Evolutionary conservation across 2,113 vertebrate species (phyloP).

Genomic region (Pavo muticus): DNA sequence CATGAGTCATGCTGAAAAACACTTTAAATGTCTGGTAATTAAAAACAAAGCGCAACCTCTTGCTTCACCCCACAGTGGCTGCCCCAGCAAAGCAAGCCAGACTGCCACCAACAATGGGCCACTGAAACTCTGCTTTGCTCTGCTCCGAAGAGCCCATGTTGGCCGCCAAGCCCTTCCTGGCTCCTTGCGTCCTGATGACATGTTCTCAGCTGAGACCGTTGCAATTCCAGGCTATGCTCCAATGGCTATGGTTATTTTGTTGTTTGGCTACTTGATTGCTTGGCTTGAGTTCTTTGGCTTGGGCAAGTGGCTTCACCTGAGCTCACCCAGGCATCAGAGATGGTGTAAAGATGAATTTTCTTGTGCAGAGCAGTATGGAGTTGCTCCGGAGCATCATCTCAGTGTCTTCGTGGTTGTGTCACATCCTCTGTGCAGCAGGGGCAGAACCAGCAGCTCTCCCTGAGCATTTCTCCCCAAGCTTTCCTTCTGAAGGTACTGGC

Average conservation of each 20-base stretch:
- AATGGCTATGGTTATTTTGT: neutral
- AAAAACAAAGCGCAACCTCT: neutral
- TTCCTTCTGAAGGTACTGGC: neutral
- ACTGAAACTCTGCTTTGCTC: neutral
- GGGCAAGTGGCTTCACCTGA: neutral
- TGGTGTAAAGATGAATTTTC: neutral
- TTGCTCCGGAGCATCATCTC: neutral
- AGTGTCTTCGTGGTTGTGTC: neutral
- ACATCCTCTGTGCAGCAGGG: accelerated
- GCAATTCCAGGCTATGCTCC: accelerated
- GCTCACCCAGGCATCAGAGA: neutral
- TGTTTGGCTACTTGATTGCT: neutral
- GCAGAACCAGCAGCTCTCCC: too few species aligned
- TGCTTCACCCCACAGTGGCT: neutral
- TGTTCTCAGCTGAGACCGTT: neutral
- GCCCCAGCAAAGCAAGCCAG: neutral
- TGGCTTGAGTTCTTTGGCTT: neutral
- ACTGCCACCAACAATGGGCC: neutral
- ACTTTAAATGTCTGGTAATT: neutral
- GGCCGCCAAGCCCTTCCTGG: neutral
- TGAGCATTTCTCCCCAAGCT: neutral
- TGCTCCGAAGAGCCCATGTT: too few species aligned
- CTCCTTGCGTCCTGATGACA: neutral
- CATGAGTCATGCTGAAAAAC: neutral
- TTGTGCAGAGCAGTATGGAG: neutral